Base-by-base conservation (phyloP, 2,888 invertebrate genomes). In the Fissipunctia ypsillon region DNA sequence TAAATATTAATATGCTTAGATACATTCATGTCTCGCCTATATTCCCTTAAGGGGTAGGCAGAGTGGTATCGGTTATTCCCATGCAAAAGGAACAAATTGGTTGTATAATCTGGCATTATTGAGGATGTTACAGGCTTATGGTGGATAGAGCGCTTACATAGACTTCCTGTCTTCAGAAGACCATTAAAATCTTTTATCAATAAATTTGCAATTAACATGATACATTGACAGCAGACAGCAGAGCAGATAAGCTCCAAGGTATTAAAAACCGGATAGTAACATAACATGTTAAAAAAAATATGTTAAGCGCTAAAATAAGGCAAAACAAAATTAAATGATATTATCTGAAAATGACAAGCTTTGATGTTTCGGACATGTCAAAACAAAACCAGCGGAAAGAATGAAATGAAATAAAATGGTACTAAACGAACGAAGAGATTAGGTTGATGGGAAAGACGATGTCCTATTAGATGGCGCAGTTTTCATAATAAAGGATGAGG, bases 381-480 rank as follows among this genome's bases (percentile, higher is more conserved):
- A 56, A 65, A 67, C 41, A 66, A 59, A 63, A 69, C 63, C 61
- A 70, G 52, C 63, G 63, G 66, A 66, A 70, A 69, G n/a, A 83
- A 61, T 78, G 14, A 64, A 81, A 81, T 78, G 65, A 77, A 78
- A 70, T 78, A 78, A 68, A 80, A 82, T 68, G 67, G 67, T 72
- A 67, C 14, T 71, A 67, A 83, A 64, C 48, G 82, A 69, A 82
- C 60, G 54, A 50, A 63, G 50, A 77, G 71, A 83, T 80, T 78
- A 80, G 72, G 54, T n/a, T 72, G 56, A 83, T 82, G 78, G 38
- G 38, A 54, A 28, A 78, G 72, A 71, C 59, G 59, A 54, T 76
- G 68, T 76, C 60, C 77, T 76, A 76, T 81, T 78, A 64, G 52
- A 81, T 72, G 67, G 50, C 59, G 31, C 57, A 64, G 66, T 78